Percentiles rank a stretch among this genome's conserved stretches.
Conservation (phyloP, 1,140 invertebrate genomes). For the Drosophila ercepeae region DNA sequence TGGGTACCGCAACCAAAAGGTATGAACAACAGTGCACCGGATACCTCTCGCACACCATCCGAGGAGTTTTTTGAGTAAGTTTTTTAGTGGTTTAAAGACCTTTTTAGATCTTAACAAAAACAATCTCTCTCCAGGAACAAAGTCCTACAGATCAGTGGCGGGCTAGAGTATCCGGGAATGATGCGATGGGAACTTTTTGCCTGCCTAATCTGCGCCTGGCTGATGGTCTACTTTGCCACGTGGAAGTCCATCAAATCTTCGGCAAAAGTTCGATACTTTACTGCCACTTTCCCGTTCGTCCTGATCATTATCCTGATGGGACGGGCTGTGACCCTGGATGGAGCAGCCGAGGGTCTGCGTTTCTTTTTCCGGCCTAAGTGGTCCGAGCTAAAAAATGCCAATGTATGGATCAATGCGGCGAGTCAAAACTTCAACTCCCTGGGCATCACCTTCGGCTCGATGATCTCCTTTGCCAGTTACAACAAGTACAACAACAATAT, state of each 20-base stretch:
- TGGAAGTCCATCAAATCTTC: conserved; percentile 96
- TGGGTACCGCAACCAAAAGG: conserved; percentile 86
- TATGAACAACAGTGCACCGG: conserved; percentile 86
- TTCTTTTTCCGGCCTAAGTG: conserved; percentile 96
- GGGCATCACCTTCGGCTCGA: conserved; percentile 95
- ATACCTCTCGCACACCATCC: conserved; percentile 88
- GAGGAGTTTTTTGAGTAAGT: conserved; percentile 94
- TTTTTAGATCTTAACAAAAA: neutral
- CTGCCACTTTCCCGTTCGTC: conserved; percentile 93
- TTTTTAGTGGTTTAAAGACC: neutral
- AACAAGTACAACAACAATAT: conserved; percentile 96
- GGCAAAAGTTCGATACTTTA: conserved; percentile 93
- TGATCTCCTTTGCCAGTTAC: conserved; percentile 98
- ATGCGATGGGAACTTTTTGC: conserved; percentile 94
- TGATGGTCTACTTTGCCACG: conserved; percentile 95
- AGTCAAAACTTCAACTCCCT: conserved; percentile 97
- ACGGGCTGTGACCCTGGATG: conserved; percentile 91
- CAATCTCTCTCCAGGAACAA: conserved; percentile 86
- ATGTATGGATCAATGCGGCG: conserved; percentile 95
- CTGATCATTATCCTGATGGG: conserved; percentile 92
- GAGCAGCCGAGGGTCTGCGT: conserved; percentile 90
- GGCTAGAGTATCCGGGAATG: conserved; percentile 91
- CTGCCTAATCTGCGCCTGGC: conserved; percentile 93
- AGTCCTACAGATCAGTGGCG: conserved; percentile 91
- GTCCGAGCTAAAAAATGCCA: conserved; percentile 91